Evolutionary conservation across 1,140 invertebrate genomes (phyloP).

Genomic region (Leptopilina clavipes): DNA sequence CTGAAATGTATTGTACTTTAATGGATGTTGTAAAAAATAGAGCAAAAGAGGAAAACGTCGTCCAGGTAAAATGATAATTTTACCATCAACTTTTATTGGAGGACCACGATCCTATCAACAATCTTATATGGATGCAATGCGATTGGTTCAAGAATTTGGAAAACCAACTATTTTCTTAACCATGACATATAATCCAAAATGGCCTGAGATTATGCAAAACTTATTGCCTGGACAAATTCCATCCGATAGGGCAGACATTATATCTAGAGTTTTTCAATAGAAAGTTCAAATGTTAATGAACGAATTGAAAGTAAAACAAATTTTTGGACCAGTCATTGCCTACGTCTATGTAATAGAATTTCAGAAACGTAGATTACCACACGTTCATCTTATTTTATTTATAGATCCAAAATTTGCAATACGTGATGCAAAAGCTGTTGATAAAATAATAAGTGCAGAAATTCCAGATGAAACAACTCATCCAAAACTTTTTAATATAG

Average conservation of each 20-base stretch:
- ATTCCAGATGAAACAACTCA: too few species aligned
- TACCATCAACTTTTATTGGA: slow-evolving; percentile 39
- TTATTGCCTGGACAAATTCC: slow-evolving; percentile 62
- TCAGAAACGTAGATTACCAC: slow-evolving; percentile 38
- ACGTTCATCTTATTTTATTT: too few species aligned
- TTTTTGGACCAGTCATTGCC: not conserved
- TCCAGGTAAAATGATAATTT: slow-evolving; percentile 40
- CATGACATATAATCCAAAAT: too few species aligned
- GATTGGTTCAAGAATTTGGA: too few species aligned
- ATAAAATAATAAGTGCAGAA: too few species aligned
- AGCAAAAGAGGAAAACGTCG: slow-evolving; percentile 25
- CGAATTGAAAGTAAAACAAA: slow-evolving; percentile 1
- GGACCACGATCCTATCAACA: too few species aligned
- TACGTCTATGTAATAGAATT: slow-evolving; percentile 36
- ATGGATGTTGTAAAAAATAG: slow-evolving; percentile 35
- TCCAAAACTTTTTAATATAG: too few species aligned
- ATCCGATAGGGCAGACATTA: slow-evolving; percentile 57
- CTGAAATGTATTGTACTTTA: slow-evolving; percentile 36
- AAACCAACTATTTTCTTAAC: too few species aligned
- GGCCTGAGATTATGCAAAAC: too few species aligned
- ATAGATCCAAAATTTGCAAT: too few species aligned
- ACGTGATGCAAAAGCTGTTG: too few species aligned
- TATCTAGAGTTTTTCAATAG: slow-evolving; percentile 5
- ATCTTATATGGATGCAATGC: slow-evolving; percentile 40
- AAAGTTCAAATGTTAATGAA: not conserved